phyloP scores from a whole-genome alignment of 2,888 invertebrate species.

The Cosmia pyralina region DNA sequence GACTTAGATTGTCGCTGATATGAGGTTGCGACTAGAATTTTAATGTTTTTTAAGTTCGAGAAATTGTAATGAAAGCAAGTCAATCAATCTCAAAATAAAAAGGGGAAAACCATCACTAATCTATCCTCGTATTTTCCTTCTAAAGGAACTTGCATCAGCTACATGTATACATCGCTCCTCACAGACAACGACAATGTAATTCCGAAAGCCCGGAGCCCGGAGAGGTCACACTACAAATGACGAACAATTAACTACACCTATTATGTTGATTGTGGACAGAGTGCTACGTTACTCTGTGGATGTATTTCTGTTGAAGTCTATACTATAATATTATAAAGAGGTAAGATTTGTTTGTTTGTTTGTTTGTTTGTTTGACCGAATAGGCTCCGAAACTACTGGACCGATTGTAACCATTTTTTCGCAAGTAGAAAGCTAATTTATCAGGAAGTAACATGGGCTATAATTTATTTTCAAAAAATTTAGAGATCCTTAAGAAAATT shows the following conservation, averaged over 20 bases:
- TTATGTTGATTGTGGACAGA: slow-evolving; percentile 56
- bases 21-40: too few relatives aligned
- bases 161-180: slow-evolving; percentile 22
- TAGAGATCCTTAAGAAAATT: too few relatives aligned
- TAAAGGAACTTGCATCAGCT: slow-evolving; percentile 18
- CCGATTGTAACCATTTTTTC: too few relatives aligned
- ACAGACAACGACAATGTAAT: slow-evolving; percentile 41
- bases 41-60: neutral
- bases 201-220: slow-evolving; percentile 11
- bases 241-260: slow-evolving; percentile 58
- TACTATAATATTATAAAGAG: too few relatives aligned
- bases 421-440: too few relatives aligned
- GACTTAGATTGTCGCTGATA: too few relatives aligned
- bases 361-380: too few relatives aligned
- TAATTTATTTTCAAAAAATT: too few relatives aligned
- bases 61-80: neutral
- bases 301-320: slow-evolving; percentile 21
- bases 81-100: neutral
- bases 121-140: neutral
- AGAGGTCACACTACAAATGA: slow-evolving; percentile 57
- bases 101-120: neutral
- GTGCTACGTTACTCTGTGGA: slow-evolving; percentile 28
- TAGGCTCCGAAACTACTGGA: too few relatives aligned
- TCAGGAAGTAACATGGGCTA: too few relatives aligned
- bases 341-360: too few relatives aligned